phyloP scores from a whole-genome alignment of 2,888 invertebrate species.

The Nematopogon swammerdamellus region DNA sequence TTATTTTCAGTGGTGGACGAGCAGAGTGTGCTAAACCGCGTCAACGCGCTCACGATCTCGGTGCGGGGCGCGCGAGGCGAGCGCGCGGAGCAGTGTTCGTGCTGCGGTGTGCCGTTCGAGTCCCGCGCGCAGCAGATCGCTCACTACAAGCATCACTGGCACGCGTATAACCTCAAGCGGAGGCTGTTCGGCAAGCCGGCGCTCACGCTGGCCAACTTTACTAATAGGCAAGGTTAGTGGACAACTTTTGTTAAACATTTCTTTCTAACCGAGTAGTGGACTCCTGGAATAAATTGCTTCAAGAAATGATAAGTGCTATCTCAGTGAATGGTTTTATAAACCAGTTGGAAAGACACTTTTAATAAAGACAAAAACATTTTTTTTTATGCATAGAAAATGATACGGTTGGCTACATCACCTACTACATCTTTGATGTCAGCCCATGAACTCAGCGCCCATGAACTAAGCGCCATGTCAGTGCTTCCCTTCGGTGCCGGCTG shows the following conservation, averaged over 20 bases:
- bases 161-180: constrained; percentile 76
- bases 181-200: constrained; percentile 56
- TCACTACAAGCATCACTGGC: constrained; percentile 84
- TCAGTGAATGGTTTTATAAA: too few species aligned
- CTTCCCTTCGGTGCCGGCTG: too few species aligned
- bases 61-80: constrained; percentile 14
- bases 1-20: constrained; percentile 32
- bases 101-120: constrained; percentile 53
- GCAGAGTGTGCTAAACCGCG: constrained; percentile 39
- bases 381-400: too few species aligned
- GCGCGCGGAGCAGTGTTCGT: constrained; percentile 38
- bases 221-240: constrained; percentile 34
- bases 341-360: too few species aligned
- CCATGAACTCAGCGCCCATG: too few species aligned
- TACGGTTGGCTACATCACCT: too few species aligned
- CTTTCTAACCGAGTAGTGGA: too few species aligned
- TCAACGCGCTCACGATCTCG: constrained; percentile 35
- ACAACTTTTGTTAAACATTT: not conserved
- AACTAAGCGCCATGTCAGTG: too few species aligned
- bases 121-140: constrained; percentile 62
- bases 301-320: too few species aligned
- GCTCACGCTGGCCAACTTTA: constrained; percentile 36
- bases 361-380: too few species aligned
- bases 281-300: too few species aligned
- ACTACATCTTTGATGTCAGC: too few species aligned